Evolutionary conservation across 2,113 vertebrate genomes (phyloP), one percentile per base, ranked within the genome.

Genomic region (Paratilapia polleni): DNA sequence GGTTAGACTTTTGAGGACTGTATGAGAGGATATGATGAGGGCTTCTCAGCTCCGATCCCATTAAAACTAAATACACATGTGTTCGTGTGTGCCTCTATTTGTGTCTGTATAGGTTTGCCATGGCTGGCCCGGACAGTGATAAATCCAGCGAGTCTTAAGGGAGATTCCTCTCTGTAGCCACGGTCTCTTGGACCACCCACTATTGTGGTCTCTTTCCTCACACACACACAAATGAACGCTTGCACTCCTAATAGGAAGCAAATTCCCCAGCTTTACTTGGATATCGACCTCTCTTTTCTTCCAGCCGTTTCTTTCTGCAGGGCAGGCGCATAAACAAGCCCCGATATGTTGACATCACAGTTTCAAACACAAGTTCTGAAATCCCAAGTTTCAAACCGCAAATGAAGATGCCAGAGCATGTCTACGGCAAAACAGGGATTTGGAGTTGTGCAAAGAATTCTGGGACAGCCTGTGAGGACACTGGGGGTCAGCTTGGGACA

Each of bases 111-210:
- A 81, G 87, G 81, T 93, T 90, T 89, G 84, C 83, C 76, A 86
- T 26, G 73, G 79, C 82, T 90, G 86, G 82, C 79, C 82, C 77
- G 89, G 90, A 82, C 88, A 88, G 86, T 85, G 88, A 93, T 94
- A 92, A 91, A 94, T 93, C 90, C 90, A 92, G 13, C 24, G 26
- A 79, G 88, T 93, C 89, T 92, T 92, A 88, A 89, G 90, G 93
- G 91, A 93, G 93, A 94, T 93, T 94, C 89, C 82, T 88, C 86
- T 76, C 77, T 62, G 77, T 93, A 94, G 83, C 91, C 89, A 82
- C 49, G 80, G 76, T 78, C 68, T 90, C 79, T 56, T 58, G 85
- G 94, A 94, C 95, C 94, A 95, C 94, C 95, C 93, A 93, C 92
- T 86, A 62, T 61, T 94, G 92, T 20, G 92, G 93, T 93, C 82